Percentiles rank a stretch among this genome's conserved stretches.
phyloP scores from a whole-genome alignment of 2,113 vertebrate genomes.

The Leptocoma aspasia region DNA sequence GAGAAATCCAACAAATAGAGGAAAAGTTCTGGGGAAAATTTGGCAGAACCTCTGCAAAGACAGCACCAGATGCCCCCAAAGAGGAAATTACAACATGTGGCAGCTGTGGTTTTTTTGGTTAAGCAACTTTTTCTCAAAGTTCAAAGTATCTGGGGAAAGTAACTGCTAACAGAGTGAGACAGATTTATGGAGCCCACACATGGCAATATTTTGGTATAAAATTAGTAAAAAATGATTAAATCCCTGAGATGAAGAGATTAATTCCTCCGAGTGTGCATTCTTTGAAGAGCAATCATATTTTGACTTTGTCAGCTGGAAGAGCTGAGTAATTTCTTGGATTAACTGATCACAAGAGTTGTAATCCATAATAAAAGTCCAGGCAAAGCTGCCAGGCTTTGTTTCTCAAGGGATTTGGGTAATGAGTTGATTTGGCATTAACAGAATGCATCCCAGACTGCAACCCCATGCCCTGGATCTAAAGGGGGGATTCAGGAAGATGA shows the following conservation, averaged over 20 bases:
- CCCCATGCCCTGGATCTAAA: neutral
- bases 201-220: slow-evolving; percentile 79
- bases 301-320: slow-evolving; percentile 63
- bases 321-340: slow-evolving; percentile 75
- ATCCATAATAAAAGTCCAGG: slow-evolving; percentile 48
- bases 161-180: slow-evolving; percentile 70
- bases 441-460: slow-evolving; percentile 17
- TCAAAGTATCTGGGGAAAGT: slow-evolving; percentile 76
- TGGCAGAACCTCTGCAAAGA: slow-evolving; percentile 13
- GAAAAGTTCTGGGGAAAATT: neutral
- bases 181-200: slow-evolving; percentile 78
- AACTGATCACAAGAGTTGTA: slow-evolving; percentile 62
- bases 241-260: slow-evolving; percentile 67
- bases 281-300: slow-evolving; percentile 71
- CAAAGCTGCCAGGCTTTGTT: slow-evolving; percentile 40
- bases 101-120: slow-evolving; percentile 59
- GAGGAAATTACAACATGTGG: slow-evolving; percentile 77
- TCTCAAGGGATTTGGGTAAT: slow-evolving; percentile 33
- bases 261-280: slow-evolving; percentile 65
- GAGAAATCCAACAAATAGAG: neutral
- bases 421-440: slow-evolving; percentile 37
- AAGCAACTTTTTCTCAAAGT: slow-evolving; percentile 69
- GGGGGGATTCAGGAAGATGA: neutral
- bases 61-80: slow-evolving; percentile 61
- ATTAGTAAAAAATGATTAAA: slow-evolving; percentile 75